A percentile compares a stretch with the other conserved stretches of the same genome.
Conservation (phyloP, 2,888 invertebrate genomes). For the Halictus quadricinctus region DNA sequence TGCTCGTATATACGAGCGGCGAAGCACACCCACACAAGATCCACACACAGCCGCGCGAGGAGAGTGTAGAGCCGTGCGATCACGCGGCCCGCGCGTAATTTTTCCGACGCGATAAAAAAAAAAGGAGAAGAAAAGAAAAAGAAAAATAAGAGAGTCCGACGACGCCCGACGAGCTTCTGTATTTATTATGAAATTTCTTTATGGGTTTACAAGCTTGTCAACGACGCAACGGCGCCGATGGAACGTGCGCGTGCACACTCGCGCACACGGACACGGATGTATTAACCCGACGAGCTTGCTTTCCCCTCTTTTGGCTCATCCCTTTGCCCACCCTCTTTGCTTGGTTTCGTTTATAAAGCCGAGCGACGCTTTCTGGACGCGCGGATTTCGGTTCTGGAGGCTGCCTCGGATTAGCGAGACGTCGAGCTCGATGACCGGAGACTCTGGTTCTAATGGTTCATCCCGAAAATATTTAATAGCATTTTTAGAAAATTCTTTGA, state of each 20-base stretch:
- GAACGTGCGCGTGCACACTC: constrained; percentile 34
- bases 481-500: too few species aligned
- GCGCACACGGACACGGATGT: constrained; percentile 20
- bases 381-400: not conserved
- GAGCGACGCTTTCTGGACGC: not conserved
- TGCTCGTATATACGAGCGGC: constrained; percentile 57
- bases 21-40: not conserved
- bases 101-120: constrained; percentile 67
- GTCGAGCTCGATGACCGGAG: not conserved
- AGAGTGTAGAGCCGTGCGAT: constrained; percentile 54
- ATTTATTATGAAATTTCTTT: constrained; percentile 82
- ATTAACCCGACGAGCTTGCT: constrained; percentile 53
- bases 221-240: constrained; percentile 65
- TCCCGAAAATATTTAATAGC: not conserved
- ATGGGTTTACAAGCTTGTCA: constrained; percentile 80
- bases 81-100: constrained; percentile 58
- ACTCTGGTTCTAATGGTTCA: not conserved
- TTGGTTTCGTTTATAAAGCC: not conserved
- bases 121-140: too few species aligned
- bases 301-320: constrained; percentile 4
- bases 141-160: constrained; percentile 28
- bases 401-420: not conserved
- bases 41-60: not conserved
- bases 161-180: constrained; percentile 63
- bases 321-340: not conserved